Percentiles rank a stretch among this genome's conserved stretches.
Conservation (phyloP, 2,797 vertebrate genomes). For the Siniperca undulata region DNA sequence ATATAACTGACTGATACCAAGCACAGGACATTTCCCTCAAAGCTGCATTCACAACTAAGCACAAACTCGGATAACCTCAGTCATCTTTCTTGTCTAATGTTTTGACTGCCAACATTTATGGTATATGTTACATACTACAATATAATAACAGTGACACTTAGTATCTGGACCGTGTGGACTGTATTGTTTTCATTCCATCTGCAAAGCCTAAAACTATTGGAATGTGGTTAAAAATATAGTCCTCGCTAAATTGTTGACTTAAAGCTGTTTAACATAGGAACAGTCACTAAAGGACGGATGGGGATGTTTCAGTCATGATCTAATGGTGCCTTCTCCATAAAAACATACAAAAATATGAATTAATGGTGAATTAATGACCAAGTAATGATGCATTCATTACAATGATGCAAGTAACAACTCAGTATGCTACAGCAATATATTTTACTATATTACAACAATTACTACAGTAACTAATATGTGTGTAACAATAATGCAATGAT, state of each 20-base stretch:
- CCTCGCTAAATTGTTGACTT: background rate
- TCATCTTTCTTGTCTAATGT: background rate
- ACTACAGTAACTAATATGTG: background rate
- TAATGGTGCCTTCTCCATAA: background rate
- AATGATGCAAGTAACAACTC: background rate
- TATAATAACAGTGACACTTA: background rate
- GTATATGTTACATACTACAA: background rate
- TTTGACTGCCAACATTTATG: background rate
- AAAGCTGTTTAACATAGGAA: background rate
- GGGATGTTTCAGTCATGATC: background rate
- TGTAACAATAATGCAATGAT: background rate
- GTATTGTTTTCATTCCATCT: background rate
- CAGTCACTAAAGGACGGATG: background rate
- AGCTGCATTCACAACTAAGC: background rate
- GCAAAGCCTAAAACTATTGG: background rate
- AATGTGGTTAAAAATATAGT: background rate
- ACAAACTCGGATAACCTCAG: background rate
- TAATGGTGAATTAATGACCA: background rate
- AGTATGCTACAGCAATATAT: background rate
- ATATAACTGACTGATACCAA: background rate
- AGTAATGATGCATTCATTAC: constrained; percentile 2
- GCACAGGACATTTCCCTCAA: background rate
- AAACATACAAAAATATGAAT: background rate
- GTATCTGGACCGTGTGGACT: background rate
- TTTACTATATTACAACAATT: background rate